A percentile compares a stretch with the other conserved stretches of the same genome.
Evolutionary conservation across 2,113 vertebrate genomes (phyloP).

Genomic region (Chiloscyllium plagiosum): DNA sequence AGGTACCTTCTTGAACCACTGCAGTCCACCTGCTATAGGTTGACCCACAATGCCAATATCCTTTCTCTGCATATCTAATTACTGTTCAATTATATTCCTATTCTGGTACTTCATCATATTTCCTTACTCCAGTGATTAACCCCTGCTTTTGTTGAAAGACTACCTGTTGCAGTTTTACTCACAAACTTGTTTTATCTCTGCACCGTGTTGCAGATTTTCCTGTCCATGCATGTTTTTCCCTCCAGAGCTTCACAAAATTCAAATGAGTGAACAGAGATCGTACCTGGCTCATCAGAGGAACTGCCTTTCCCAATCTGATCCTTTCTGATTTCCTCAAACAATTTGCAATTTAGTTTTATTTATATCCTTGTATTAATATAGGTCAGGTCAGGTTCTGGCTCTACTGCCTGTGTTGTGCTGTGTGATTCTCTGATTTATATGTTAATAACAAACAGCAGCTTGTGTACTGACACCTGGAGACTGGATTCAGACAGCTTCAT

Average conservation of each 20-base stretch:
- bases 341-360: not conserved
- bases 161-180: not conserved
- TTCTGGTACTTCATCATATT: not conserved
- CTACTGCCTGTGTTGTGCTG: not conserved
- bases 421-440: not conserved
- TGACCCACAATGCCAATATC: not conserved
- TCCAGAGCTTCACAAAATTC: not conserved
- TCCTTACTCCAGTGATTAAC: not conserved
- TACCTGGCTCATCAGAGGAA: not conserved
- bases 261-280: not conserved
- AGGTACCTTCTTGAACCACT: no score
- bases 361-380: not conserved
- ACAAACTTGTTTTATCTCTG: not conserved
- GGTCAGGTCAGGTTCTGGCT: not conserved
- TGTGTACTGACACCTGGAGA: not conserved
- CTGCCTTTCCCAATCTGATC: not conserved
- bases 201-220: not conserved
- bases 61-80: no score
- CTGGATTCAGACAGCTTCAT: conserved; percentile 27
- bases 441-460: not conserved
- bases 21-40: no score
- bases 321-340: not conserved
- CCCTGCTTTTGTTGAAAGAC: not conserved
- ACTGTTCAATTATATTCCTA: not conserved
- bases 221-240: not conserved